Evolutionary conservation across 2,113 vertebrate genomes (phyloP), one percentile per base, ranked within the genome.

Genomic region (Phylloscopus whistleri): DNA sequence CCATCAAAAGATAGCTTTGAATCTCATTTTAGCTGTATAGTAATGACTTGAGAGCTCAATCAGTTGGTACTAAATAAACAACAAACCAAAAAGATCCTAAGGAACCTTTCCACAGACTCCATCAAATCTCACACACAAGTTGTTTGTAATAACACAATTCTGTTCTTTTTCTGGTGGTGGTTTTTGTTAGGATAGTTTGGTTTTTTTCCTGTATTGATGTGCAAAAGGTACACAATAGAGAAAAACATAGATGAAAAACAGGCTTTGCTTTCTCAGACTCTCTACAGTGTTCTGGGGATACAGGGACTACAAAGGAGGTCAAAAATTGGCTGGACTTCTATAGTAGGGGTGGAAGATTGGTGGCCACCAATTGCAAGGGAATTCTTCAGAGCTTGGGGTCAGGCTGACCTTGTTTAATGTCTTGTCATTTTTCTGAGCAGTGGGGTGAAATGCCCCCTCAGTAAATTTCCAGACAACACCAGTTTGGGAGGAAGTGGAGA

Each of bases 401-500:
- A 52, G 22, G 41, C 24, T 91, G 55, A 6, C 51, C 12, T 11
- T 69, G 15, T 66, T 89, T 52, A 9, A 35, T 28, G 20, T 80
- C 16, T 44, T 68, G 26, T n/a, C 11, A 18, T 6, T 66, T 46
- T 10, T 74, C 49, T 49, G 55, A 33, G 31, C 41, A 58, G 9
- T 0, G 5, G 24, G 16, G 1, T 66, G 55, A 80, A 74, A 31
- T 28, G 28, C 13, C 31, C 15, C 28, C 64, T 44, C n/a, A 49
- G 0, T 27, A 6, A 20, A 58, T 69, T 81, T 60, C 28, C n/a
- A 49, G 55, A 13, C 3, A 30, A 0, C n/a, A n/a, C 12, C 15
- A 11, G 0, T 46, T 26, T 88, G 53, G 31, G 52, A 63, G 30
- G 39, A 64, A 43, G 20, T n/a, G n/a, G n/a, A n/a, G n/a, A n/a